Evolutionary conservation across 2,888 invertebrate genomes (phyloP), one percentile per base, ranked within the genome.

Genomic region (Meghimatium bilineatum): DNA sequence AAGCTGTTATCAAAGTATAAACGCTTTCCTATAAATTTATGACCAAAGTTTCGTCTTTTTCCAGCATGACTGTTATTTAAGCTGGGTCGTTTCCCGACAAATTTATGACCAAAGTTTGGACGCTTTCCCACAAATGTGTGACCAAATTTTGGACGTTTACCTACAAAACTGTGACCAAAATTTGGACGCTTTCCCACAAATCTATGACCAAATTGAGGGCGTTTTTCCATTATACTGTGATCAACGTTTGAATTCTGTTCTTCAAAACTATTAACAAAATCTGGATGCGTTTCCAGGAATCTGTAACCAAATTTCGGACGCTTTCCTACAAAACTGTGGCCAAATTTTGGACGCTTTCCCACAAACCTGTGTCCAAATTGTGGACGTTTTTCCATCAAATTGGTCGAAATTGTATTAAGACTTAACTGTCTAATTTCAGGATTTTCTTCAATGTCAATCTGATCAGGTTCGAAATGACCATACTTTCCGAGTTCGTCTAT

Each of bases 181-280:
- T 49, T 49, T 17, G 83, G 85, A 32, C 44, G 32, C 76, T 71
- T 63, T 26, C 60, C 77, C 12, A 66, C 38, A 20, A 76, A 60
- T 29, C 63, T 63, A 49, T 44, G n/a, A 2, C 26, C 67, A 34
- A 5, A 49, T 36, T 56, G 60, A 14, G 76, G 60, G 34, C 83
- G 80, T 44, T 85, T 85, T 5, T 80, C 85, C 23, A 85, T 79
- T 66, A 83, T 80, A 26, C 77, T 76, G 49, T 66, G 82, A 14
- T 29, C 63, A 67, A 79, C 84, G 20, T 32, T 69, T 1, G 81
- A 74, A 6, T 83, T 77, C 60, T 86, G 6, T 44, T 44, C 44
- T 12, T 12, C 5, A 52, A 84, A 86, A 52, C 72, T 71, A 56
- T 84, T 80, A 26, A 36, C n/a, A 38, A 76, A 84, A 17, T 29